Base-by-base conservation (phyloP, 2,888 invertebrate genomes). In the Sinelater perroti region DNA sequence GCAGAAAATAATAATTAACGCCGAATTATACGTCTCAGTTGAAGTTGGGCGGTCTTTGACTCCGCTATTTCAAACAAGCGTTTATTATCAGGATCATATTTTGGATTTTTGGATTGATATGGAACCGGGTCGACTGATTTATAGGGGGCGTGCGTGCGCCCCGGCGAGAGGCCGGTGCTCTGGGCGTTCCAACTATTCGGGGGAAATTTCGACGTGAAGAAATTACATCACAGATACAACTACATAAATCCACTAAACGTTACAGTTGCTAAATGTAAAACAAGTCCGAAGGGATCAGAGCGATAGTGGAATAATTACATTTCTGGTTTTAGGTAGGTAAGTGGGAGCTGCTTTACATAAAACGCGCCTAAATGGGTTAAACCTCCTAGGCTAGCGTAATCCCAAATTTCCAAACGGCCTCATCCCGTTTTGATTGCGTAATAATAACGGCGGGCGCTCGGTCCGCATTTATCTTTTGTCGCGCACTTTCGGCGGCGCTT, bases 241-340 rank as follows among this genome's bases (percentile, higher is more conserved):
- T 50, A 44, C 50, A 60, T 67, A 66, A 67, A 67, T 65, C 66
- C 61, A 62, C 54, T 59, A 64, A 65, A 67, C 56, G 59, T 63
- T 57, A 42, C 45, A 59, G 63, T 62, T 63, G 57, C 61, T 63
- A 65, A 67, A 68, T 66, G 65, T 66, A 61, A 65, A 66, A 67
- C 67, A 63, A 61, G 61, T 65, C 67, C 66, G 59, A 36, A 45
- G 63, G 68, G 68, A 61, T 61, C 49, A 54, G 40, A 51, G 57
- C 61, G 61, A 61, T 60, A 63, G 56, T 60, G 50, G 55, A 61
- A 62, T 62, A 64, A 62, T 62, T 60, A 63, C 60, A 61, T 63
- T 63, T 60, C 60, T 56, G 58, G 55, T 50, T 55, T 54, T 52
- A 59, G 60, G 57, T 62, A 53, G 56, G 60, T 59, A 59, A 60